Evolutionary conservation across 2,888 invertebrate genomes (phyloP).

Genomic region (Tenthredo mesomela): DNA sequence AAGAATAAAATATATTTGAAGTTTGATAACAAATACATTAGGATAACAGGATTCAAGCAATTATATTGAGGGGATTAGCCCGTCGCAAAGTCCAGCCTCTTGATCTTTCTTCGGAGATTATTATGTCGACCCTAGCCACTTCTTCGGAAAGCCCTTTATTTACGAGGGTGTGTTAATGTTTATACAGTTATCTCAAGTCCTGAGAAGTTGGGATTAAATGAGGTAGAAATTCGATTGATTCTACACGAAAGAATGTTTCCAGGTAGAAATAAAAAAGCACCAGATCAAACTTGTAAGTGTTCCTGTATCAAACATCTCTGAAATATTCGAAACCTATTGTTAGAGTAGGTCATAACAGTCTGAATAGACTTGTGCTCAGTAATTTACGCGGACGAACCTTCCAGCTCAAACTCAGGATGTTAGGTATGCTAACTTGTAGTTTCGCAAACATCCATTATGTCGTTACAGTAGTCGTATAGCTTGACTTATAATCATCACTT

Average conservation of each 20-base stretch:
- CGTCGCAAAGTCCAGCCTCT: background rate
- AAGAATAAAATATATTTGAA: background rate
- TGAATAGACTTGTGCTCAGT: constrained; percentile 10
- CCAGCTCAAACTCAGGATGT: background rate
- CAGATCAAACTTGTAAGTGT: background rate
- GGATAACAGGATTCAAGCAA: background rate
- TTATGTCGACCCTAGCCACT: background rate
- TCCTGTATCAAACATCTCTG: background rate
- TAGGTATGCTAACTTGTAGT: background rate
- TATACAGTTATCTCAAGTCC: background rate
- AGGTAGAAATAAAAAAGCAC: background rate
- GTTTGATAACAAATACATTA: background rate
- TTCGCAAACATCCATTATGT: background rate
- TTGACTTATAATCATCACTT: background rate
- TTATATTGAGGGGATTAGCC: background rate
- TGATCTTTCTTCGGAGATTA: background rate
- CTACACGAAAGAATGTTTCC: background rate
- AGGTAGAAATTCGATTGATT: background rate
- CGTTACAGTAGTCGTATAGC: background rate
- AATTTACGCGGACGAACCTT: constrained; percentile 11
- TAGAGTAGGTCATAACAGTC: background rate
- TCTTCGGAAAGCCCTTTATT: background rate
- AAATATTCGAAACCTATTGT: background rate
- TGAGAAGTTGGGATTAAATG: background rate
- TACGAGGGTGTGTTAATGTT: background rate